Base-by-base conservation (phyloP, 2,113 vertebrate genomes). In the Sphaerodactylus townsendi region DNA sequence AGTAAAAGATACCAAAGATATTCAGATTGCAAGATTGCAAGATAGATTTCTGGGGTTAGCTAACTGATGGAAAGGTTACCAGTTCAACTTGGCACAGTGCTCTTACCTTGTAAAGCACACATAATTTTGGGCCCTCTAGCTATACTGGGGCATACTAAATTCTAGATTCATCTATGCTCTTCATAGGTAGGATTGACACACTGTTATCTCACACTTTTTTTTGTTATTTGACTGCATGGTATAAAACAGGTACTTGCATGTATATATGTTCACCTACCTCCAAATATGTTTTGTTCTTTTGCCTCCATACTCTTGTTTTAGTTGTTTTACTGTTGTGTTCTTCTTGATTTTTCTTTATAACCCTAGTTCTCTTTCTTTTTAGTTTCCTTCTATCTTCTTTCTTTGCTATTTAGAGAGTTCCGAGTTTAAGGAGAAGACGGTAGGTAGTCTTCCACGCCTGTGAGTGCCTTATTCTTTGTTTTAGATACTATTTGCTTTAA, bases 391-490 rank as follows among this genome's bases (percentile, higher is more conserved):
- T 94, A 33, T 94, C 89, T 86, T 88, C 78, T 91, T 90, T 93
- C 87, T 93, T 92, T 94, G 90, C 88, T 91, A 74, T 93, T 92
- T 93, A 94, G 91, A 93, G 90, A 83, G 79, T 92, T 94, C 91
- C 92, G 88, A 86, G 91, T 89, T 87, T 92, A 91, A 94, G 87
- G 91, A 93, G 91, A 94, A 93, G 93, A 92, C 89, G 93, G 87
- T 93, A 95, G 93, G 95, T 95, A 93, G 91, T 92, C 70, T 91
- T 93, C 92, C 93, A 94, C 91, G 91, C 21, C 83, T 82, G 81
- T 93, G 93, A 93, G 91, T 94, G 91, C 87, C 86, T 92, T 90
- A 88, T 86, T 90, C 88, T 85, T 93, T 85, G 71, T 4, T 0
- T 90, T 91, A 81, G 90, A 83, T 53, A 56, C 9, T 85, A 56